These are phyloP conservation scores for Marmota flaviventris DNA, from an alignment of 2,113 vertebrate genomes.

Conservation along the genomic window DNA sequence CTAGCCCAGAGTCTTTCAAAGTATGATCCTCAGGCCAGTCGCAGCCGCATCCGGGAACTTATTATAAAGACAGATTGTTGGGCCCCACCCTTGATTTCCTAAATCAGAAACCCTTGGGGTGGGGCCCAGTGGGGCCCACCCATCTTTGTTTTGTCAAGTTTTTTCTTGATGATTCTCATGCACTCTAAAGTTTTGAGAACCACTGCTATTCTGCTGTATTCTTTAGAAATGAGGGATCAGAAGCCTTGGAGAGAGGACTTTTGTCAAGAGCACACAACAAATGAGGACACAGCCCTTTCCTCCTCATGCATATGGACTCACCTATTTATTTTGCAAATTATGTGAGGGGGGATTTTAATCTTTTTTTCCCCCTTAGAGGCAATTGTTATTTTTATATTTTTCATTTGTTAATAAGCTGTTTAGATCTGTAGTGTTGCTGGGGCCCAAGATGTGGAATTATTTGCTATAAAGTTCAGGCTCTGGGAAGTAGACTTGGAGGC, in stretches of 20 bases:
- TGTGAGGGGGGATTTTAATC: conserved; percentile 56
- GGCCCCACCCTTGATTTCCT: neutral
- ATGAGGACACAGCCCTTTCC: conserved; percentile 7
- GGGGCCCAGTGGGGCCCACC: neutral
- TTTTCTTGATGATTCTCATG: neutral
- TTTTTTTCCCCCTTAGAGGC: conserved; percentile 67
- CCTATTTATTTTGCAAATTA: conserved; percentile 70
- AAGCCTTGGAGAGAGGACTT: neutral
- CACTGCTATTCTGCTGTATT: neutral
- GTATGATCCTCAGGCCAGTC: neutral
- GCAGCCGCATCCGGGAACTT: neutral
- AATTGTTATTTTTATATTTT: conserved; percentile 76
- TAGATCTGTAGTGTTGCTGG: neutral
- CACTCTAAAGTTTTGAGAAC: neutral
- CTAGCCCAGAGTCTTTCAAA: neutral
- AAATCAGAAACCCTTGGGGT: neutral
- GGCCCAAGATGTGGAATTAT: neutral
- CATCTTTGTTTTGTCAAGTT: neutral
- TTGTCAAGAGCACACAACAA: neutral
- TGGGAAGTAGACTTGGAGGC: neutral
- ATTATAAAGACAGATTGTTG: neutral
- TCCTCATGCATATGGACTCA: conserved; percentile 1
- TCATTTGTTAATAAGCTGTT: conserved; percentile 74
- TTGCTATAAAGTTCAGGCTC: conserved; percentile 51
- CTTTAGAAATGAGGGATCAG: neutral